Base-by-base conservation (phyloP, 2,113 vertebrate species). In the Mixornis gularis region DNA sequence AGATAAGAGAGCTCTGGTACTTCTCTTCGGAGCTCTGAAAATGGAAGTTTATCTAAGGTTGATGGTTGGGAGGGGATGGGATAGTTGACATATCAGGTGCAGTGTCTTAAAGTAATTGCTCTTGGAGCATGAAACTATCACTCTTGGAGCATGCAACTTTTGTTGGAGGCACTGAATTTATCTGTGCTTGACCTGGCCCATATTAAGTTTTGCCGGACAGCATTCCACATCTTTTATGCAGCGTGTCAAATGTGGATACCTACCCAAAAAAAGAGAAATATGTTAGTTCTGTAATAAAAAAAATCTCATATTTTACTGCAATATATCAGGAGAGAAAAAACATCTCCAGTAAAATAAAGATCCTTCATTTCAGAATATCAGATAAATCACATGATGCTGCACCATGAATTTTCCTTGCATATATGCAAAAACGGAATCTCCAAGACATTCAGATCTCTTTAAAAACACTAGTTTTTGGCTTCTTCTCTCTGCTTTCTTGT, bases 11-110 rank as follows among this genome's bases (percentile, higher is more conserved):
- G 60, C 13, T 48, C 21, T 16, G 8, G 16, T 56, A 17, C 6
- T 64, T 81, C 36, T 81, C 4, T 56, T 26, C 55, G 20, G 17
- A 10, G 15, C 24, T 74, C 17, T 56, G 70, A 65, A 86, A 62
- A 19, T 49, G 27, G 36, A 91, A 29, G 14, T 72, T 82, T 71
- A 4, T 68, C 11, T 30, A 30, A 15, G 6, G 3, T 51, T 85
- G 32, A 34, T 2, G 2, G 4, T 4, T 86, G 32, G 60, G 38
- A 48, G 13, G 0, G 13, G 1, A 3, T 59, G 70, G 48, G 30
- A 78, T 13, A 13, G 44, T 17, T 87, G n/a, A 44, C 0, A 4
- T 32, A 4, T 72, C 6, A 17, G 11, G 12, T 83, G 12, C 18
- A 78, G 24, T 71, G 13, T 70, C 46, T 73, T 59, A 41, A 49